These are phyloP conservation scores for Sinelater perroti DNA, from an alignment of 2,888 invertebrate genomes.

Conservation along the genomic window DNA sequence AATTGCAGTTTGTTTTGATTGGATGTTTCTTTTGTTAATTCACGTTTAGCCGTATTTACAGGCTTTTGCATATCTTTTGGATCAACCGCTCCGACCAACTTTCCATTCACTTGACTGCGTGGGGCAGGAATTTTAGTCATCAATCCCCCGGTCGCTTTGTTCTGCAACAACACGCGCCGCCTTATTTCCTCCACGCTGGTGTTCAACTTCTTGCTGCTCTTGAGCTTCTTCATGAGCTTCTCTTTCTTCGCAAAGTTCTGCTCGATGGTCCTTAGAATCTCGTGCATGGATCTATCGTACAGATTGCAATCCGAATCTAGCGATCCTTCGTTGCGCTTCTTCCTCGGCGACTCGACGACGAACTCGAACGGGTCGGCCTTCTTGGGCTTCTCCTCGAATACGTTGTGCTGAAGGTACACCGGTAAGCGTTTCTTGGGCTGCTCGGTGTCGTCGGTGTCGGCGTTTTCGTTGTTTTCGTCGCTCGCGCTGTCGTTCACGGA, in stretches of 20 bases:
- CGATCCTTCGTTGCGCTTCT: conserved; percentile 23
- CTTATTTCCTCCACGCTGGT: too few species aligned
- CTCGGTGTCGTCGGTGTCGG: too few species aligned
- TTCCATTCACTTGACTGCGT: too few species aligned
- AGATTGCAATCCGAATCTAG: conserved; percentile 35
- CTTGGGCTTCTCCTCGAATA: not conserved
- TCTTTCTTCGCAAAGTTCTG: not conserved
- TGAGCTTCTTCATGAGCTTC: not conserved
- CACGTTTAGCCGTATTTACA: not conserved
- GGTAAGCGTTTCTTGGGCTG: conserved; percentile 37
- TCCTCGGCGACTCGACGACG: conserved; percentile 3
- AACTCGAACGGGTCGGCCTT: conserved; percentile 19
- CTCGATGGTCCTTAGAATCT: conserved; percentile 18
- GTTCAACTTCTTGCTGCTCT: not conserved
- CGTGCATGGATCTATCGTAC: conserved; percentile 32
- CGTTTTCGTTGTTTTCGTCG: not conserved
- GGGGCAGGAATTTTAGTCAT: too few species aligned
- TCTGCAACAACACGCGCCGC: not conserved
- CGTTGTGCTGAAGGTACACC: not conserved
- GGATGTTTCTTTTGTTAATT: not conserved
- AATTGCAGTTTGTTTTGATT: not conserved
- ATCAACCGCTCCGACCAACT: too few species aligned
- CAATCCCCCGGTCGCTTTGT: not conserved
- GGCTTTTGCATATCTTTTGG: not conserved
- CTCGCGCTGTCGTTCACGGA: not conserved